Conservation (phyloP, 2,113 vertebrate species). For the Peromyscus leucopus region DNA sequence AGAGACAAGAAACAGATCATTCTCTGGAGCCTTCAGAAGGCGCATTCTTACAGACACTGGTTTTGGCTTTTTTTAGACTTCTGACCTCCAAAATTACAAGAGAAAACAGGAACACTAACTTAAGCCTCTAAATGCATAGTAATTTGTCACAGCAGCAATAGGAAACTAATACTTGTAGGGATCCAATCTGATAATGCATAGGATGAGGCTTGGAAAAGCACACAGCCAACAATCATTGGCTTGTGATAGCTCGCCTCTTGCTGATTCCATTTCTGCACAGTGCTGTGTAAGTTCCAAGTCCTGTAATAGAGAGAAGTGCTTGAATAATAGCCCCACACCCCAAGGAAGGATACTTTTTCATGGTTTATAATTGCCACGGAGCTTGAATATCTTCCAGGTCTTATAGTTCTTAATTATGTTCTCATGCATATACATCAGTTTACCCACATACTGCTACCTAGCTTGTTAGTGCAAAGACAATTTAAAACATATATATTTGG, state of each 20-base stretch:
- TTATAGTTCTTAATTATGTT: slow-evolving; percentile 88
- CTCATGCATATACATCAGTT: slow-evolving; percentile 88
- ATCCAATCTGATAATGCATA: background rate
- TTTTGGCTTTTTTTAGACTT: background rate
- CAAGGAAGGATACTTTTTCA: slow-evolving; percentile 84
- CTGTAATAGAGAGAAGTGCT: slow-evolving; percentile 83
- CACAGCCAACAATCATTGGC: slow-evolving; percentile 44
- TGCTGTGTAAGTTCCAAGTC: slow-evolving; percentile 67
- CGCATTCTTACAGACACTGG: background rate
- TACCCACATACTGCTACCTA: slow-evolving; percentile 80
- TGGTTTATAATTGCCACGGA: slow-evolving; percentile 86
- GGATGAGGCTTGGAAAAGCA: slow-evolving; percentile 43
- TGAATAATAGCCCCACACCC: slow-evolving; percentile 84
- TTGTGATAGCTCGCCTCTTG: slow-evolving; percentile 37
- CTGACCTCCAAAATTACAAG: background rate
- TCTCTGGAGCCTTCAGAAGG: background rate
- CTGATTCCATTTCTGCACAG: slow-evolving; percentile 27
- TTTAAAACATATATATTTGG: slow-evolving; percentile 76
- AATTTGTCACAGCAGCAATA: slow-evolving; percentile 60
- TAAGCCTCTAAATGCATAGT: slow-evolving; percentile 4
- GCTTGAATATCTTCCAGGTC: slow-evolving; percentile 88
- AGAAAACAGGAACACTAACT: background rate
- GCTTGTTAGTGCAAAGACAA: slow-evolving; percentile 82
- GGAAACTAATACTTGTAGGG: slow-evolving; percentile 28
- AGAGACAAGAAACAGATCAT: background rate